These are phyloP conservation scores for Tetramorium parvispinum DNA, from an alignment of 1,140 invertebrate species.

Conservation along the genomic window DNA sequence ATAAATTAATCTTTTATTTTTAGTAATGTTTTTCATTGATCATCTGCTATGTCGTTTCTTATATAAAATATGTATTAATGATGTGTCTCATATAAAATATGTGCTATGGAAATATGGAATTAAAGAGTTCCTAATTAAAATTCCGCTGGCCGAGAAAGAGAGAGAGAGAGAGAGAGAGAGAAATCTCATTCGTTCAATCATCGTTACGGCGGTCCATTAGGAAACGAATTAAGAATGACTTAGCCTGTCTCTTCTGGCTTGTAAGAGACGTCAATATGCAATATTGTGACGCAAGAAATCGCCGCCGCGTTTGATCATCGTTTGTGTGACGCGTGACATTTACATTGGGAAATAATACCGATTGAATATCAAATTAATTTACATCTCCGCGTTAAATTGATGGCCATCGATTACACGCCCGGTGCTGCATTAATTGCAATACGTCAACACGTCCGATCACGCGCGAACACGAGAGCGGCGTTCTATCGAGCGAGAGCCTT, in stretches of 20 bases:
- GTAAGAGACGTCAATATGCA: slow-evolving; percentile 3
- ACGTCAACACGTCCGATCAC: neutral
- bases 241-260: neutral
- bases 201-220: neutral
- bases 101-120: neutral
- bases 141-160: neutral
- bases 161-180: neutral
- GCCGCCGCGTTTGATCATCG: neutral
- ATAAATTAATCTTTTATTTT: neutral
- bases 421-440: slow-evolving; percentile 13
- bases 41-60: neutral
- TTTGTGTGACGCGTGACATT: slow-evolving; percentile 4
- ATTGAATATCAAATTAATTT: slow-evolving; percentile 20
- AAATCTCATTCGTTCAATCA: neutral
- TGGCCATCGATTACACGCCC: neutral
- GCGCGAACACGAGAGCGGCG: neutral
- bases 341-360: slow-evolving; percentile 18
- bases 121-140: neutral
- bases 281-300: slow-evolving; percentile 10
- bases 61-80: neutral
- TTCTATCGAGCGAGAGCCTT: neutral
- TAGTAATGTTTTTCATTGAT: neutral
- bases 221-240: neutral
- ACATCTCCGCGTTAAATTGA: neutral
- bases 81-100: neutral